Percentiles rank a stretch among this genome's conserved stretches.
phyloP scores from a whole-genome alignment of 1,140 invertebrate genomes.

The Panagrolaimus sp. region DNA sequence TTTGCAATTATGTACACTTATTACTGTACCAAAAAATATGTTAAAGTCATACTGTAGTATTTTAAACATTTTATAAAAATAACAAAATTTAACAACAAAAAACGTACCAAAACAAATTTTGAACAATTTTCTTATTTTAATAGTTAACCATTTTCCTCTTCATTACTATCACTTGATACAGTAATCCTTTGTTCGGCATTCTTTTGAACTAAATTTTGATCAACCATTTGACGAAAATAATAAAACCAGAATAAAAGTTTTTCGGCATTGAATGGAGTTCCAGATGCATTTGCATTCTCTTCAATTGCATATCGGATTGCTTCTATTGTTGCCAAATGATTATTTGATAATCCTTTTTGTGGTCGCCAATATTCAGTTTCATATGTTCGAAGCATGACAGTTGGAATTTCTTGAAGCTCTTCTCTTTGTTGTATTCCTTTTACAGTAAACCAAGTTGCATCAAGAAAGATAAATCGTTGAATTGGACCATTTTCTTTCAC shows the following conservation, averaged over 20 bases:
- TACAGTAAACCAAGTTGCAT: conserved; percentile 54
- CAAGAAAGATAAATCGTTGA: conserved; percentile 47
- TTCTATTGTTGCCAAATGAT: conserved; percentile 55
- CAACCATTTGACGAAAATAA: conserved; percentile 31
- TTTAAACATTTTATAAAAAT: no score
- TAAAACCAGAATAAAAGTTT: conserved; percentile 52
- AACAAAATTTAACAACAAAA: no score
- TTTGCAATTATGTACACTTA: no score
- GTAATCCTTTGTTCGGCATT: no score
- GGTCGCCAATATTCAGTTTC: conserved; percentile 55
- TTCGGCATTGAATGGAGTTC: conserved; percentile 18
- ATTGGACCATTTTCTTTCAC: conserved; percentile 38
- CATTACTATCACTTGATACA: no score
- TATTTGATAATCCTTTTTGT: conserved; percentile 36
- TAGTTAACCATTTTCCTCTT: no score
- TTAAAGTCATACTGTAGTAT: no score
- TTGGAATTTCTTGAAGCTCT: conserved; percentile 44
- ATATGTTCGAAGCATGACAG: conserved; percentile 44
- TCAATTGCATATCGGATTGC: conserved; percentile 56
- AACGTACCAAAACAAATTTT: no score
- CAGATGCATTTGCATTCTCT: conserved; percentile 35
- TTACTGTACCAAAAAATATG: no score
- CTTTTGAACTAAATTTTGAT: no score
- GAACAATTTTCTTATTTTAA: no score
- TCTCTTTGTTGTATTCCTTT: conserved; percentile 31